Evolutionary conservation across 2,888 invertebrate genomes (phyloP).

Genomic region (Encarsia formosa): DNA sequence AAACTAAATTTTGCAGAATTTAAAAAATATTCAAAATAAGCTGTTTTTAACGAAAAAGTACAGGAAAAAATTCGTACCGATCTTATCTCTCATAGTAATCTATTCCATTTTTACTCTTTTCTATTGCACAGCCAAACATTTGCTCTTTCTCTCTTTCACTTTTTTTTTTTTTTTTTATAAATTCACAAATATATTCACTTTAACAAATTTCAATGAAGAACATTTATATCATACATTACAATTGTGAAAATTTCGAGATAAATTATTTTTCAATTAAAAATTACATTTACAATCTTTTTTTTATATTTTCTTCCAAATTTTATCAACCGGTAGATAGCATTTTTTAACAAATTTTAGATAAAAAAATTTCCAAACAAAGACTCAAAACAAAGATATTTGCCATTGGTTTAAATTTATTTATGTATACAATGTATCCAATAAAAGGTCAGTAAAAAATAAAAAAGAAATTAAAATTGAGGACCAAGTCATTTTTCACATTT

Average conservation of each 20-base stretch:
- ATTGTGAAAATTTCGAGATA: neutral
- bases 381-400: no score
- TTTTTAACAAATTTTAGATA: no score
- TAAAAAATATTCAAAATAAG: no score
- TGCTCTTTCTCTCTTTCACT: neutral
- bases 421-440: no score
- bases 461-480: no score
- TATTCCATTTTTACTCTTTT: conserved; percentile 40
- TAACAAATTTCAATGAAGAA: conserved; percentile 11
- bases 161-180: neutral
- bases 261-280: neutral
- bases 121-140: conserved; percentile 50
- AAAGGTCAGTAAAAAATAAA: no score
- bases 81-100: conserved; percentile 35
- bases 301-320: no score
- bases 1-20: no score
- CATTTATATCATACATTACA: neutral
- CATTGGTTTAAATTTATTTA: neutral
- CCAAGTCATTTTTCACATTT: conserved; percentile 1
- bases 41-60: neutral
- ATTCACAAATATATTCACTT: conserved; percentile 16
- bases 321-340: no score
- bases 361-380: no score
- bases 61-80: conserved; percentile 37
- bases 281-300: no score